Base-by-base conservation (phyloP, 2,888 invertebrate species). In the Tachina lurida region DNA sequence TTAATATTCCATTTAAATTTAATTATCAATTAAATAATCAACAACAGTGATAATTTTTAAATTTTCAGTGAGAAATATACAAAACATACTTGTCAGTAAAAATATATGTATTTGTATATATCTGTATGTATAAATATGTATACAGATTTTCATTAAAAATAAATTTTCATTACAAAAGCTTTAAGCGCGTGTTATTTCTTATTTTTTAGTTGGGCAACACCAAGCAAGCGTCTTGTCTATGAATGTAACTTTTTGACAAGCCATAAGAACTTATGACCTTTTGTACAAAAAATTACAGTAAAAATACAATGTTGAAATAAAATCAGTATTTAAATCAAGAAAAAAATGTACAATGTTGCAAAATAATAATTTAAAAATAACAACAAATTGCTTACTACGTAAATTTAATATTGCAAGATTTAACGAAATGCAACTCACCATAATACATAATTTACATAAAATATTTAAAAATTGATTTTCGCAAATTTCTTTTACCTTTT, bases 221-320 rank as follows among this genome's bases (percentile, higher is more conserved):
- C 31, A 31, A 31, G 31, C 31, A 7, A 31, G 0, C 9, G 39
- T 60, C 47, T n/a, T 60, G 47, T 47, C 31, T 45, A 3, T 52
- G 19, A 22, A 56, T 70, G 43, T 70, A 31, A 56, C 22, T 47
- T 10, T 49, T 47, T 73, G 17, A 60, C n/a, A 31, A 52, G 43
- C 65, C 13, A 65, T 15, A 45, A 76, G 15, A 54, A 39, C 65
- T 65, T n/a, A 17, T 76, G 76, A 76, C 75, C 75, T 76, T 56
- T 65, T 31, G 65, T 13, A 22, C 52, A 47, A 2, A 5, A 17
- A 22, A 10, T 56, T 12, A 9, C 12, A 56, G 13, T n/a, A 39
- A 68, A n/a, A 52, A 31, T 31, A 31, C 31, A 22, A 47, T 47
- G 15, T 70, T 45, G 43, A 58, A 73, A 73, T 73, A 31, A 22